Evolutionary conservation across 2,113 vertebrate genomes (phyloP).

Genomic region (Maccullochella peelii): DNA sequence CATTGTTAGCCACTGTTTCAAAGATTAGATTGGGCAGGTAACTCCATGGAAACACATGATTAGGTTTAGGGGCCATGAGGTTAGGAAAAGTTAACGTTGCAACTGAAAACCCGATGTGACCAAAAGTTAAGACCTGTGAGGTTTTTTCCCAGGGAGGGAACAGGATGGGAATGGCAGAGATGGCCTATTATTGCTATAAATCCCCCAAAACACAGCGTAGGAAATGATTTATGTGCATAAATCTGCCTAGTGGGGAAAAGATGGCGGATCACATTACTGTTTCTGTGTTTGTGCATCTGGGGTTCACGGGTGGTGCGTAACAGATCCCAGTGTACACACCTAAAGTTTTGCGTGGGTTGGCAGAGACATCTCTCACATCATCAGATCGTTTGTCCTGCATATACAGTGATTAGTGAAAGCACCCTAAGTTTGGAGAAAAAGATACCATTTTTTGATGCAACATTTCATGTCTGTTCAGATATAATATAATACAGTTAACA

Average conservation of each 20-base stretch:
- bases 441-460: slow-evolving; percentile 46
- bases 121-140: slow-evolving; percentile 79
- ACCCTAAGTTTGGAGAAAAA: slow-evolving; percentile 48
- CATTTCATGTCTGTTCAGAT: slow-evolving; percentile 25
- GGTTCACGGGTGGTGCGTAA: slow-evolving; percentile 80
- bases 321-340: slow-evolving; percentile 80
- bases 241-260: slow-evolving; percentile 78
- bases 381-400: slow-evolving; percentile 78
- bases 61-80: slow-evolving; percentile 73
- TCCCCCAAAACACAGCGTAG: slow-evolving; percentile 83
- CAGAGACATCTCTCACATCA: slow-evolving; percentile 77
- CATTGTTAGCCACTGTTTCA: slow-evolving; percentile 73
- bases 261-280: slow-evolving; percentile 79
- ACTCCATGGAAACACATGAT: slow-evolving; percentile 76
- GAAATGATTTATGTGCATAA: slow-evolving; percentile 86
- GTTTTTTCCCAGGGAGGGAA: slow-evolving; percentile 81
- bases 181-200: slow-evolving; percentile 84
- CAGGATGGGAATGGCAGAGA: slow-evolving; percentile 83
- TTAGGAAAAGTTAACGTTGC: slow-evolving; percentile 79
- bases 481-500: slow-evolving; percentile 24
- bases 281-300: slow-evolving; percentile 84
- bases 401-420: slow-evolving; percentile 69
- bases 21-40: slow-evolving; percentile 77
- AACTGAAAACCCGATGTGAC: slow-evolving; percentile 80
- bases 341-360: slow-evolving; percentile 81